A percentile compares a stretch with the other conserved stretches of the same genome.
phyloP scores from a whole-genome alignment of 2,797 vertebrate genomes.

The Sphenopsis melanotis region DNA sequence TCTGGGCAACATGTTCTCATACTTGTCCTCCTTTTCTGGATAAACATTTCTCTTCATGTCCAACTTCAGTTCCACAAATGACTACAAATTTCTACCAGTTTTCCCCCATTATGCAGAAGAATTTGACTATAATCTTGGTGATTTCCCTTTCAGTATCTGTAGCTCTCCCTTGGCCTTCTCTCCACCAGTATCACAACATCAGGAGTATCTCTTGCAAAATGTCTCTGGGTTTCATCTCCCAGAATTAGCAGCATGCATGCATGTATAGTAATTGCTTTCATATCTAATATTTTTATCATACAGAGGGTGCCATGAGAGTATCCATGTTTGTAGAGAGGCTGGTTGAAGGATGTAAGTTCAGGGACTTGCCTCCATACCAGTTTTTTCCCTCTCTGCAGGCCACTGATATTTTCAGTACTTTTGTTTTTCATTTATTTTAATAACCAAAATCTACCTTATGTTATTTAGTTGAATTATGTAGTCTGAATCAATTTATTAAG shows the following conservation, averaged over 20 bases:
- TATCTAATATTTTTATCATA: neutral
- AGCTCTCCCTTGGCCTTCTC: neutral
- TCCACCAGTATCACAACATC: neutral
- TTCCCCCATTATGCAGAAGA: neutral
- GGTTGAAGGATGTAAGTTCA: neutral
- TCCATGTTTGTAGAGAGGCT: neutral
- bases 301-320: neutral
- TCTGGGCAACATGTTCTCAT: neutral
- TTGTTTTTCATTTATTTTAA: neutral
- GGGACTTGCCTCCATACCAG: neutral
- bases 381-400: neutral
- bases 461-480: neutral
- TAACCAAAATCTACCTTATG: neutral
- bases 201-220: neutral
- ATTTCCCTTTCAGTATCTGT: neutral
- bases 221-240: neutral
- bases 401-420: neutral
- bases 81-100: neutral
- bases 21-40: neutral
- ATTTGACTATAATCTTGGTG: neutral
- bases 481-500: neutral
- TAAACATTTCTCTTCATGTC: neutral
- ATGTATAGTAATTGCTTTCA: neutral
- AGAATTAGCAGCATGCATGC: neutral
- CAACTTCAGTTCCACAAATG: neutral